A percentile compares a stretch with the other conserved stretches of the same genome.
Evolutionary conservation across 2,888 invertebrate genomes (phyloP).

Genomic region (Drosophila longiperda): DNA sequence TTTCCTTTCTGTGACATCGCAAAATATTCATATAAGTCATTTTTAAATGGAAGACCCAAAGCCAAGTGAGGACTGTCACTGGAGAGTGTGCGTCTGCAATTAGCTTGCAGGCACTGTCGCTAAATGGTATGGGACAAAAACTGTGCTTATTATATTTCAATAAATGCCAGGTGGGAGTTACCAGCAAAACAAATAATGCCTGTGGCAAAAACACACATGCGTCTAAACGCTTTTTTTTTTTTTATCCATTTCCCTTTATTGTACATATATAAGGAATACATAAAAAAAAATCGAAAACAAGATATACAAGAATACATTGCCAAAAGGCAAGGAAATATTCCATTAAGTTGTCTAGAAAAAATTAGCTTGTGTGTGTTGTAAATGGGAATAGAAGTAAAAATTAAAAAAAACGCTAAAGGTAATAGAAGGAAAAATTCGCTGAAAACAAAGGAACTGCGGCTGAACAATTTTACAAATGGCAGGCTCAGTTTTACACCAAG

Average conservation of each 20-base stretch:
- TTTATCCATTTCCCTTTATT: slow-evolving; percentile 22
- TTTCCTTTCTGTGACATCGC: background rate
- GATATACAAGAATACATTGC: background rate
- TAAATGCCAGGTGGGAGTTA: slow-evolving; percentile 45
- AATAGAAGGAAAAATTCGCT: slow-evolving; percentile 49
- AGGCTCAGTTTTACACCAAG: slow-evolving; percentile 39
- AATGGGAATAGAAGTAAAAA: slow-evolving; percentile 16
- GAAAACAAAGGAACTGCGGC: slow-evolving; percentile 21
- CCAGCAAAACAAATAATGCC: slow-evolving; percentile 49
- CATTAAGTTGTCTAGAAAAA: slow-evolving; percentile 23
- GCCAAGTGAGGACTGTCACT: background rate
- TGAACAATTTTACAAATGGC: slow-evolving; percentile 15
- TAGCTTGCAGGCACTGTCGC: slow-evolving; percentile 65
- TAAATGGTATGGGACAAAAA: slow-evolving; percentile 24
- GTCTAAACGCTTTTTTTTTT: slow-evolving; percentile 36
- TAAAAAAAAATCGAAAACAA: background rate
- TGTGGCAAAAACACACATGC: slow-evolving; percentile 27
- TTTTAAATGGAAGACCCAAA: slow-evolving; percentile 40
- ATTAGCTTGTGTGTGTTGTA: slow-evolving; percentile 4
- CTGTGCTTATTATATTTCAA: slow-evolving; percentile 71
- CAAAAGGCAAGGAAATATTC: slow-evolving; percentile 18
- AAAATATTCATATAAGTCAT: slow-evolving; percentile 47
- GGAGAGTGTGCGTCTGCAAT: slow-evolving; percentile 43
- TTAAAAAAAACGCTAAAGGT: slow-evolving; percentile 48
- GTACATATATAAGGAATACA: slow-evolving; percentile 10